These are phyloP conservation scores for Gobio gobio DNA, from an alignment of 2,113 vertebrate genomes.

Conservation along the genomic window DNA sequence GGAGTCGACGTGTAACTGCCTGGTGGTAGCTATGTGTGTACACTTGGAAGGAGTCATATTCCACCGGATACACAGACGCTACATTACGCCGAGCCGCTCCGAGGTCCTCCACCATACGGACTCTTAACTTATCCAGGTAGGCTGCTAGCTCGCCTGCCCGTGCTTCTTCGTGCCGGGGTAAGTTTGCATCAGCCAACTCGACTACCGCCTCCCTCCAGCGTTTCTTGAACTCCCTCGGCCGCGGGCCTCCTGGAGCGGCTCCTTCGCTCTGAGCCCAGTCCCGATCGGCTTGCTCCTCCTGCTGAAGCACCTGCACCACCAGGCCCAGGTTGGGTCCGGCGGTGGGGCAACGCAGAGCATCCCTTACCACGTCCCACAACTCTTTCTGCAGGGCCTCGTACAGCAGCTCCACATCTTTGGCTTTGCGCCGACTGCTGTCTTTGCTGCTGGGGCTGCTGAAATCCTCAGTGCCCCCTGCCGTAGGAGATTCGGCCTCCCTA, in stretches of 20 bases:
- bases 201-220: conserved; percentile 82
- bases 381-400: conserved; percentile 89
- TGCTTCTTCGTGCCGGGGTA: conserved; percentile 73
- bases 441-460: conserved; percentile 53
- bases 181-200: conserved; percentile 70
- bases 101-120: conserved; percentile 80
- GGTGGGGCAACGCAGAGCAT: conserved; percentile 77
- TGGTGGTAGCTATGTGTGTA: conserved; percentile 87
- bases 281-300: conserved; percentile 82
- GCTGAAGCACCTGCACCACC: conserved; percentile 85
- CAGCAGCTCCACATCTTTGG: conserved; percentile 86
- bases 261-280: conserved; percentile 55
- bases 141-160: conserved; percentile 64
- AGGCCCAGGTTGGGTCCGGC: conserved; percentile 79
- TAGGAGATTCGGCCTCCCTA: conserved; percentile 52
- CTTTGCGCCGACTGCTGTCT: conserved; percentile 78
- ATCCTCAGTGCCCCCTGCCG: conserved; percentile 59
- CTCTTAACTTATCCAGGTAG: conserved; percentile 77
- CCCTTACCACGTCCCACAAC: conserved; percentile 84
- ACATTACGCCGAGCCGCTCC: conserved; percentile 79
- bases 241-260: conserved; percentile 46
- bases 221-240: conserved; percentile 76
- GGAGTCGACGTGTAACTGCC: conserved; percentile 77
- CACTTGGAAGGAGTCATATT: conserved; percentile 80
- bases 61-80: conserved; percentile 82